Base-by-base conservation (phyloP, 2,113 vertebrate species). In the Perognathus longimembris region DNA sequence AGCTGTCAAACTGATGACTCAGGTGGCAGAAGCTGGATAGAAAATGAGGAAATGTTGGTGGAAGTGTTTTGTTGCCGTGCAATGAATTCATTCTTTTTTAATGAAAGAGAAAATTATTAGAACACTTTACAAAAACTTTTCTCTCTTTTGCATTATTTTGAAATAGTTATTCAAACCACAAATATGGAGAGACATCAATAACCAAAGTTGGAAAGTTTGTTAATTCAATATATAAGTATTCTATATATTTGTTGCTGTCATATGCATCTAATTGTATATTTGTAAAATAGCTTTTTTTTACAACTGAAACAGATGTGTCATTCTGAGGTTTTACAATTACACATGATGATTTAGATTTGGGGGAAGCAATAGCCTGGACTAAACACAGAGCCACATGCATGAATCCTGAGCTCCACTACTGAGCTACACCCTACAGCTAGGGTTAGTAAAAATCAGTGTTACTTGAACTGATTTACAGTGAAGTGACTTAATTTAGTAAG, bases 51-150 rank as follows among this genome's bases (percentile, higher is more conserved):
- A n/a, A 40, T 78, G 15, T 40, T 82, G n/a, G 30, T 57, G 15
- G 9, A 71, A 70, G 26, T 73, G 20, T 89, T 80, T 74, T 73
- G 50, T 22, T 88, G 18, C 3, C 30, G 34, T 69, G 57, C 28
- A 92, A 57, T 45, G 1, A 59, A 86, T 63, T 93, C 79, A 90
- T 88, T 82, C 36, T 80, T 91, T n/a, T 89, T 89, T 74, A 84
- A 86, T 88, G 64, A 71, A 83, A 93, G 26, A 86, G 83, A 88
- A 45, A 1, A 30, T 3, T 36, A 14, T 74, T 57, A 74, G 26
- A 61, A 71, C 24, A 63, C 20, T 75, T 88, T 88, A 59, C 6
- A 4, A 87, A 76, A 88, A 69, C 36, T 24, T 4, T 38, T 42
- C 3, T 69, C 3, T 69, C 5, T 54, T 92, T 28, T 83, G 5